These are phyloP conservation scores for Callocephalon fimbriatum DNA, from an alignment of 2,113 vertebrate genomes.

Conservation along the genomic window DNA sequence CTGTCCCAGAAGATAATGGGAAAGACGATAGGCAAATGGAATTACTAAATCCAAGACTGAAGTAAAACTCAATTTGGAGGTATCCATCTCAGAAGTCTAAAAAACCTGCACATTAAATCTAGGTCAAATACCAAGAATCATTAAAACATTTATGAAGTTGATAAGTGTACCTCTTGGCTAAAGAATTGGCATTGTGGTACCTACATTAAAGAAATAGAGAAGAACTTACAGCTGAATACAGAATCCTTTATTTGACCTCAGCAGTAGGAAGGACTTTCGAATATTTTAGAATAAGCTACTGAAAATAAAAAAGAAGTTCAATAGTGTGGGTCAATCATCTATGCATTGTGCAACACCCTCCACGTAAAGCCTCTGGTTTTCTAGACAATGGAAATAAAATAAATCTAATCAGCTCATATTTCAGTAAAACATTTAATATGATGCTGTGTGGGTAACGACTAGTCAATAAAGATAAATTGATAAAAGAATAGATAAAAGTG, in stretches of 20 bases:
- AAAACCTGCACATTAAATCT: not conserved
- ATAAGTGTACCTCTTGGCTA: not conserved
- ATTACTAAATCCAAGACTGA: not conserved
- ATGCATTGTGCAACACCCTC: not conserved
- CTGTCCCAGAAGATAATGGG: not conserved
- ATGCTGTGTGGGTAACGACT: not conserved
- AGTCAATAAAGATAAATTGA: not conserved
- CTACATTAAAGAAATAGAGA: not conserved
- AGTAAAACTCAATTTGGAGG: not conserved
- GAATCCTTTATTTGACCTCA: not conserved
- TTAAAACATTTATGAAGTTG: not conserved
- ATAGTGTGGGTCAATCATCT: not conserved
- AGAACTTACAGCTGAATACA: not conserved
- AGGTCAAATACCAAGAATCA: not conserved
- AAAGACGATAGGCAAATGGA: not conserved
- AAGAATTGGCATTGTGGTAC: not conserved
- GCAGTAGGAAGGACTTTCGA: not conserved
- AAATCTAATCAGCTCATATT: not conserved
- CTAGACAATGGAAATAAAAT: not conserved
- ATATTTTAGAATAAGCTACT: not conserved
- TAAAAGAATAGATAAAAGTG: not conserved
- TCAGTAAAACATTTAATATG: not conserved
- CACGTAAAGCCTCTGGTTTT: not conserved
- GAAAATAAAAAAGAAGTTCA: not conserved
- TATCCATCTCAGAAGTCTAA: not conserved